Evolutionary conservation across 2,797 vertebrate genomes (phyloP).

Genomic region (Lates japonicus): DNA sequence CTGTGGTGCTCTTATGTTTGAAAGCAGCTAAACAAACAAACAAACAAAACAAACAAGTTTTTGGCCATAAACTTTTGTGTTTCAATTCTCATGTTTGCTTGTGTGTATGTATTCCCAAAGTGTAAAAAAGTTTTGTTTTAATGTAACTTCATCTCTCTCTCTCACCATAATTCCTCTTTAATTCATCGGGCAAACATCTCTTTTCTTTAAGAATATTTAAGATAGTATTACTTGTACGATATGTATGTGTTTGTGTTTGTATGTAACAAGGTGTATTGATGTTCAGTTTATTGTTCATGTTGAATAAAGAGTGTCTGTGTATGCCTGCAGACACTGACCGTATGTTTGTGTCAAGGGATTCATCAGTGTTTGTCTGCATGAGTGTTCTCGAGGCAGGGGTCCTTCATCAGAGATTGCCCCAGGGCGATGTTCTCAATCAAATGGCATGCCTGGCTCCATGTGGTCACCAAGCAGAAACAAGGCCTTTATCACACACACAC

Average conservation of each 20-base stretch:
- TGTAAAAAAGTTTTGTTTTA: not conserved
- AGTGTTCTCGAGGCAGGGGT: constrained; percentile 34
- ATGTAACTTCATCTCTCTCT: not conserved
- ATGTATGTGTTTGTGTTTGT: not conserved
- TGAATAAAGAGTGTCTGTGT: constrained; percentile 11
- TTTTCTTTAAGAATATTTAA: not conserved
- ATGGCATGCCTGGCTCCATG: constrained; percentile 54
- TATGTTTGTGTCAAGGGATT: constrained; percentile 26
- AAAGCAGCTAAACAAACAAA: no score
- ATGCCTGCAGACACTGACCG: constrained; percentile 11
- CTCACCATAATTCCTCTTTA: no score
- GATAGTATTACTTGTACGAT: not conserved
- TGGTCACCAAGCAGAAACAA: constrained; percentile 59
- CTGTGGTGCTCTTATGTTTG: no score
- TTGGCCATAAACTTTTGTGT: not conserved
- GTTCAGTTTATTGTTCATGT: constrained; percentile 2
- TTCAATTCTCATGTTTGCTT: not conserved
- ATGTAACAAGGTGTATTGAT: not conserved
- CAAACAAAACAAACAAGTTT: no score
- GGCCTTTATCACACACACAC: constrained; percentile 50
- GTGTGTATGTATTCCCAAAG: no score
- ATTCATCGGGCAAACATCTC: not conserved
- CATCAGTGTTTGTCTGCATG: constrained; percentile 22
- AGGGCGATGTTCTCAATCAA: constrained; percentile 56
- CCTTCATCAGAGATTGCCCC: constrained; percentile 48